Percentiles rank a stretch among this genome's conserved stretches.
phyloP scores from a whole-genome alignment of 2,113 vertebrate genomes.

The Epinephelus fuscoguttatus region DNA sequence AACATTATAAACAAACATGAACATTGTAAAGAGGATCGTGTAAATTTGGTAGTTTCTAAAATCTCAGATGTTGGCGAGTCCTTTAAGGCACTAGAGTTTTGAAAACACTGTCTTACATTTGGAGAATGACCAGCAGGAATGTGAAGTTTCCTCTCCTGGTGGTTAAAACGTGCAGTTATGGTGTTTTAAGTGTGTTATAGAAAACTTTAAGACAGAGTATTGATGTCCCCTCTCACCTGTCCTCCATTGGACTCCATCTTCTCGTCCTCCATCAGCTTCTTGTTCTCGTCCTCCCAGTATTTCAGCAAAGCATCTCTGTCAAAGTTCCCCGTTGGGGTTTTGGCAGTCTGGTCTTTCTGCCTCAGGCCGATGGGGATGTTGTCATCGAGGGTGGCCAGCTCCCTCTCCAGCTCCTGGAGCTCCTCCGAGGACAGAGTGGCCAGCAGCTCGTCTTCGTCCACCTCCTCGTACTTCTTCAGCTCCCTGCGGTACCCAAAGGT shows the following conservation, averaged over 20 bases:
- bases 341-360: conserved; percentile 91
- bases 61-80: too few species aligned
- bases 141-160: background rate
- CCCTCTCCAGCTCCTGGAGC: conserved; percentile 91
- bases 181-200: background rate
- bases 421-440: conserved; percentile 91
- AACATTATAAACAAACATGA: too few species aligned
- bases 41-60: too few species aligned
- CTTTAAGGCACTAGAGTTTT: too few species aligned
- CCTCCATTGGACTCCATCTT: conserved; percentile 37
- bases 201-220: background rate
- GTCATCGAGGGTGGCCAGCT: conserved; percentile 88
- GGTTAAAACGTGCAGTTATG: background rate
- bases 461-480: conserved; percentile 91
- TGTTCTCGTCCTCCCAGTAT: conserved; percentile 93
- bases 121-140: too few species aligned
- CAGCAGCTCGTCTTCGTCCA: conserved; percentile 91
- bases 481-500: conserved; percentile 90
- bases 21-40: too few species aligned
- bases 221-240: conserved; percentile 59
- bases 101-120: too few species aligned
- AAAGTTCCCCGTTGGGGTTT: conserved; percentile 87
- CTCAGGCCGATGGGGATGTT: conserved; percentile 89
- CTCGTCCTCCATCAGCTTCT: conserved; percentile 86
- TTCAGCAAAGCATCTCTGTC: conserved; percentile 90